phyloP scores from a whole-genome alignment of 2,888 invertebrate genomes.

The Automeris io region DNA sequence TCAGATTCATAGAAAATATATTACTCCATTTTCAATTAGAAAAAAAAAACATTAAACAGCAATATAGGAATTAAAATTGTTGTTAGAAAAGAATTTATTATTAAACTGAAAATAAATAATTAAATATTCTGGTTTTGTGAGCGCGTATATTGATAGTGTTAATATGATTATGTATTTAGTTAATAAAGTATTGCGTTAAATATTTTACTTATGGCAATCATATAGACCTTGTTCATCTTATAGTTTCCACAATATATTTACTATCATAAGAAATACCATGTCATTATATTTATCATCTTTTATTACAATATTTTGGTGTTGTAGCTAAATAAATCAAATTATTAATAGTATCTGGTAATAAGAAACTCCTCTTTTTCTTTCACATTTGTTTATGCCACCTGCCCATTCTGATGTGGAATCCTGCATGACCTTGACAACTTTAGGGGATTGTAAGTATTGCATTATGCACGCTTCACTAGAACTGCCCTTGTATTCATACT shows the following conservation, averaged over 20 bases:
- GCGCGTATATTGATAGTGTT: neutral
- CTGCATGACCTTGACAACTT: slow-evolving; percentile 67
- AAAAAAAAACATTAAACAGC: too few relatives aligned
- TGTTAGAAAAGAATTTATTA: slow-evolving; percentile 2
- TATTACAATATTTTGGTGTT: neutral
- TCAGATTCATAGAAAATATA: neutral
- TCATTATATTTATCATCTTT: too few relatives aligned
- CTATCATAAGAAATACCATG: too few relatives aligned
- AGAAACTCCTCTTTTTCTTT: slow-evolving; percentile 34
- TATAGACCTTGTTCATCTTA: neutral
- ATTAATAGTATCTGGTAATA: neutral
- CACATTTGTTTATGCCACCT: slow-evolving; percentile 59
- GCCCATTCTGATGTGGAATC: slow-evolving; percentile 51
- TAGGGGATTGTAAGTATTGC: slow-evolving; percentile 73
- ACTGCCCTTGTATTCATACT: slow-evolving; percentile 12
- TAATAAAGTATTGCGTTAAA: neutral
- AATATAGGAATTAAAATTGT: too few relatives aligned
- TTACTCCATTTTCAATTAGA: too few relatives aligned
- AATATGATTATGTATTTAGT: neutral
- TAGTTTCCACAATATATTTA: too few relatives aligned
- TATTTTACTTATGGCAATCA: too few relatives aligned
- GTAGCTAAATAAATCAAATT: neutral
- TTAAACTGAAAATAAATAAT: neutral
- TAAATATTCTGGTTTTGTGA: slow-evolving; percentile 2
- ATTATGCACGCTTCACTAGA: slow-evolving; percentile 32